A percentile compares a stretch with the other conserved stretches of the same genome.
Conservation (phyloP, 2,888 invertebrate genomes). For the Zonitis immaculata region DNA sequence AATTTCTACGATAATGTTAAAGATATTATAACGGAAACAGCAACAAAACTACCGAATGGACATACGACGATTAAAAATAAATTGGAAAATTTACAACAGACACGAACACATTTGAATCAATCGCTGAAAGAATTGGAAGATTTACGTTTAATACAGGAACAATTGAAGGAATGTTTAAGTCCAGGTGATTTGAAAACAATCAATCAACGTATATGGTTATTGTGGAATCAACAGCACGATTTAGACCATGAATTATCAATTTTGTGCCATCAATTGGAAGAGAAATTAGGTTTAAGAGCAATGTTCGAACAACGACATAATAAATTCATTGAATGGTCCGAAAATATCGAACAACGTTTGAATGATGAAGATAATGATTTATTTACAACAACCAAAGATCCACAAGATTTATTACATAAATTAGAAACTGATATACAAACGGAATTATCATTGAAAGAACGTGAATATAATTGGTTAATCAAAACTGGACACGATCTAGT, state of each 20-base stretch:
- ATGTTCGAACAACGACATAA: constrained; percentile 65
- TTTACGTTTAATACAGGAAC: constrained; percentile 70
- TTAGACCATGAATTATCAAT: constrained; percentile 72
- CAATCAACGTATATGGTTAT: constrained; percentile 70
- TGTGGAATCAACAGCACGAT: constrained; percentile 77
- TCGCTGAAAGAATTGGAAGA: constrained; percentile 63
- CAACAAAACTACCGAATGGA: constrained; percentile 55
- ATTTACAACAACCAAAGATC: constrained; percentile 54
- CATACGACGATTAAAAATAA: constrained; percentile 60
- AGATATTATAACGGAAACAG: constrained; percentile 55
- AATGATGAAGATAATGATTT: constrained; percentile 50
- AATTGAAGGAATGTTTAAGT: constrained; percentile 78
- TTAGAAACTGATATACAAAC: constrained; percentile 70
- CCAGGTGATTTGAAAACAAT: constrained; percentile 78
- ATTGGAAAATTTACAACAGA: constrained; percentile 59
- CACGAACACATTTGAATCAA: constrained; percentile 55
- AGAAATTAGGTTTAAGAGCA: constrained; percentile 65
- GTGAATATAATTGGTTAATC: constrained; percentile 73
- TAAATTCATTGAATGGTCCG: constrained; percentile 66
- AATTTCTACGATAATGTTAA: constrained; percentile 62
- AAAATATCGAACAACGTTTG: constrained; percentile 62
- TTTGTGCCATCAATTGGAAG: constrained; percentile 67
- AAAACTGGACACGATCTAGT: constrained; percentile 63
- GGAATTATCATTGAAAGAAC: constrained; percentile 70
- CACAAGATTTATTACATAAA: constrained; percentile 67